Base-by-base conservation (phyloP, 2,113 vertebrate genomes). In the Struthidea cinerea region DNA sequence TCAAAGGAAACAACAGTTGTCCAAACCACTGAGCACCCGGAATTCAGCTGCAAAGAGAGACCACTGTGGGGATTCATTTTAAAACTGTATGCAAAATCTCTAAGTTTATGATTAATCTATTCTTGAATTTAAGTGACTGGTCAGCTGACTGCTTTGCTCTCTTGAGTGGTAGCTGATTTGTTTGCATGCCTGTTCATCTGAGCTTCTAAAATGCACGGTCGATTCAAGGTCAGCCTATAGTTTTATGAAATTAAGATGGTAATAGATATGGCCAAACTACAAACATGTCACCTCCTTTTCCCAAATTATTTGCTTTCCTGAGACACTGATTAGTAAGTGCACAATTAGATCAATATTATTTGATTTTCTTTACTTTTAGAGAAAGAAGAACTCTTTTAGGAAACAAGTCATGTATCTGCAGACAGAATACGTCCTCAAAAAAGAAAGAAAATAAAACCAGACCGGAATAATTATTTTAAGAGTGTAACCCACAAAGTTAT, bases 311-410 rank as follows among this genome's bases (percentile, higher is more conserved):
- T 92, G 41, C 41, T 89, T 85, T 92, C 60, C 50, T 60, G 64
- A 89, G 70, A 75, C 5, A 16, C 32, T 82, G 5, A 1, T 65
- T 84, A 88, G n/a, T 22, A 94, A 93, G 50, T 55, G 60, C 16
- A 84, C 61, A 87, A 83, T 37, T 59, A 85, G 56, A 96, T 94
- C 87, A 89, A 92, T 90, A 89, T 15, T 84, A 81, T 96, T 88
- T 88, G 79, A 67, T 88, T 94, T 95, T 70, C 30, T 84, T 91
- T 87, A 70, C 33, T 78, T 80, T 79, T 57, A 44, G 65, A 89
- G 69, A 79, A 83, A 70, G 69, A 60, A 61, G 33, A 50, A 69
- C 5, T 84, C 50, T 74, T 90, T 81, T 46, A 46, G 65, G 65
- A 65, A 89, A 89, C 59, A 65, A 75, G 52, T 80, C 12, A 4